Conservation (phyloP, 2,113 vertebrate genomes). For the Crotalus tigris region DNA sequence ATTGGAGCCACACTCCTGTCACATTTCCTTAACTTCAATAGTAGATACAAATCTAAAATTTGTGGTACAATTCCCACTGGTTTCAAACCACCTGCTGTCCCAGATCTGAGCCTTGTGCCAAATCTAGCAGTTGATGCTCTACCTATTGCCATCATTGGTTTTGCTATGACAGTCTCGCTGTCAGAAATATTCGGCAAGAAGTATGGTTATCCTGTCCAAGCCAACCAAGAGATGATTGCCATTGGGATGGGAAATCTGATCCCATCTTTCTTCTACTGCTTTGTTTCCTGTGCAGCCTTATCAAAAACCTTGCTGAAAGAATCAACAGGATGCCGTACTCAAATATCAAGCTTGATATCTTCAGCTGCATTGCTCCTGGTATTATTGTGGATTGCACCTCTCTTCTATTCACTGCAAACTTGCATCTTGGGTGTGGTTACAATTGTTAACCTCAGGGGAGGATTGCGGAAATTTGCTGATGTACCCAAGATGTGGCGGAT, state of each 20-base stretch:
- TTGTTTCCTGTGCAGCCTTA: conserved; percentile 59
- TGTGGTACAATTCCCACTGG: conserved; percentile 63
- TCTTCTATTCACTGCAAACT: conserved; percentile 61
- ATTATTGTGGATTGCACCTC: conserved; percentile 60
- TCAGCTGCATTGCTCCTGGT: conserved; percentile 64
- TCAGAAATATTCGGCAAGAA: conserved; percentile 68
- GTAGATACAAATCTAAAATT: conserved; percentile 45
- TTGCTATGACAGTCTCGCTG: conserved; percentile 63
- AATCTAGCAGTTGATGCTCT: conserved; percentile 62
- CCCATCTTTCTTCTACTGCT: conserved; percentile 68
- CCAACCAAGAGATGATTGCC: conserved; percentile 70
- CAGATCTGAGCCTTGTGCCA: conserved; percentile 54
- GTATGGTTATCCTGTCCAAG: conserved; percentile 52
- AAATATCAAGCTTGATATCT: conserved; percentile 59
- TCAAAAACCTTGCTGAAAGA: conserved; percentile 69
- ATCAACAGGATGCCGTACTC: conserved; percentile 58
- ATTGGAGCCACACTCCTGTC: conserved; percentile 49
- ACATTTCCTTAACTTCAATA: conserved; percentile 46
- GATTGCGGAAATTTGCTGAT: conserved; percentile 75
- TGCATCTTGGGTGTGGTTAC: conserved; percentile 84
- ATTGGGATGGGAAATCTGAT: conserved; percentile 66
- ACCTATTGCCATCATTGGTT: conserved; percentile 64
- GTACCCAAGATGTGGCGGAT: conserved; percentile 77
- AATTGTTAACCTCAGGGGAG: conserved; percentile 80
- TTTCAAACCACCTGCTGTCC: conserved; percentile 58